phyloP scores from a whole-genome alignment of 2,113 vertebrate genomes.

The Phycodurus eques region DNA sequence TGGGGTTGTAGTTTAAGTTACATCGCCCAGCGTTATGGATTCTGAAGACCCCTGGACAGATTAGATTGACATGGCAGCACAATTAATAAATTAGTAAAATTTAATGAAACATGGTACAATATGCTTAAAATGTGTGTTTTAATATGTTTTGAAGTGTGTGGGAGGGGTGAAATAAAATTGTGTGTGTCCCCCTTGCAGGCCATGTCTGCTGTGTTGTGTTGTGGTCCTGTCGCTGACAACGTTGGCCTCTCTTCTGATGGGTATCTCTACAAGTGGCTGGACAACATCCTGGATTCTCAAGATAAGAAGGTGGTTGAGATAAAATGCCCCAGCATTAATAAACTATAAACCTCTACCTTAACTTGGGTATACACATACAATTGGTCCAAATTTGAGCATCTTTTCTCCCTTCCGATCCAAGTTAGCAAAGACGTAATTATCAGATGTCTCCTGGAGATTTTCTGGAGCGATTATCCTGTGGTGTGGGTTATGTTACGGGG shows the following conservation, averaged over 20 bases:
- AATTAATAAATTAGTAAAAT: background rate
- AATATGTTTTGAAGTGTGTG: too few relatives aligned
- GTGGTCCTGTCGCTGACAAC: conserved; percentile 96
- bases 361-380: background rate
- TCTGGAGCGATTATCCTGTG: background rate
- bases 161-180: too few relatives aligned
- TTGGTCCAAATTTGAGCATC: background rate
- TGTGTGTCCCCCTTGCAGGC: conserved; percentile 71
- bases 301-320: conserved; percentile 87
- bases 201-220: conserved; percentile 98
- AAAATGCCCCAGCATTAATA: background rate
- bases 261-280: conserved; percentile 98
- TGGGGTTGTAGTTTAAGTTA: background rate
- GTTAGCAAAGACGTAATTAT: background rate
- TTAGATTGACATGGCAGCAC: background rate
- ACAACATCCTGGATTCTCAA: conserved; percentile 98
- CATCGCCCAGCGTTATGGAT: background rate
- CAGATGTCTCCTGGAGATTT: background rate
- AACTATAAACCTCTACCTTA: background rate
- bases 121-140: too few relatives aligned
- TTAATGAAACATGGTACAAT: too few relatives aligned
- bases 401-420: background rate
- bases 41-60: too few relatives aligned
- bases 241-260: conserved; percentile 97
- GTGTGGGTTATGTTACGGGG: background rate